Base-by-base conservation (phyloP, 2,888 invertebrate genomes). In the Sinelater perroti region DNA sequence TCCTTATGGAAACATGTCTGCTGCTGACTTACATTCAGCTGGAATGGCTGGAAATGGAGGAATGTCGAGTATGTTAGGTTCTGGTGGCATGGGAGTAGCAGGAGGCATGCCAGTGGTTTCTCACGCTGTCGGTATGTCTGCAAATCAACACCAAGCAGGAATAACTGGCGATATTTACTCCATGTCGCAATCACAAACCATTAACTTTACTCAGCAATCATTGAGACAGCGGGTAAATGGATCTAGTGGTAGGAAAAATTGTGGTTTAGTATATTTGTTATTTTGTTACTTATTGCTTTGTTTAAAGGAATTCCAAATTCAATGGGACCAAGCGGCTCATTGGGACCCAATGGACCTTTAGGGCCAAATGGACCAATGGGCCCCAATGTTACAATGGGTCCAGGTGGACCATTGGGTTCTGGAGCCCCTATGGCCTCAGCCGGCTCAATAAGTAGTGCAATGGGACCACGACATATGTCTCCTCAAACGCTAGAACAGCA, bases 101-200 rank as follows among this genome's bases (percentile, higher is more conserved):
- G 52, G 53, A 36, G 60, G 52, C 14, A 52, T 60, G 36, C 60
- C 60, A 1, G 26, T 56, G 1, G 33, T 40, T 21, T 49, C 62
- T 6, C 64, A 64, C 42, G 64, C 64, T 18, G 62, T 64, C 14
- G 61, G 61, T 14, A 61, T 65, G 26, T 53, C 58, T 14, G 64
- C 57, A 18, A 63, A 50, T 36, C 67, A 66, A 50, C 68, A 68
- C 42, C 58, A 74, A 60, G 57, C 80, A 40, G 77, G 79, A 49
- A 81, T 81, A 33, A 59, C 62, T 31, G 81, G 81, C 66, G 87
- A 87, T 62, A 79, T 81, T 28, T 91, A 91, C 75, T 87, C 89
- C 31, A 86, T 91, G 75, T 89, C 91, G 28, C 93, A 92, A 80
- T 87, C 90, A 67, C 93, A 93, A 78, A 91, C 91, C 63, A 91